These are phyloP conservation scores for Amphipyra tragopoginis DNA, from an alignment of 2,888 invertebrate species.

Conservation along the genomic window DNA sequence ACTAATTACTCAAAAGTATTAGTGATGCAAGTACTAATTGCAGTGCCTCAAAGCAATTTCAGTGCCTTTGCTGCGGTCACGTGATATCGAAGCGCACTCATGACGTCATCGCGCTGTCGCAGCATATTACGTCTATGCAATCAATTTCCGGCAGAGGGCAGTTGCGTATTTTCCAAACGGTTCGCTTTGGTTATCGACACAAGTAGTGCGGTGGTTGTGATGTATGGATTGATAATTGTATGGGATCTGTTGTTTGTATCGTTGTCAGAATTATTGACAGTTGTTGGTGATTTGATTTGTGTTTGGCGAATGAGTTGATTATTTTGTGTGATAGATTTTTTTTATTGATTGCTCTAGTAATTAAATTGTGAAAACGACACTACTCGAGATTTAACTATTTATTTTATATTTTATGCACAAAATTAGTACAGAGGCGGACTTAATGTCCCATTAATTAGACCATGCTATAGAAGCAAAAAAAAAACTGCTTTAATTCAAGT, in stretches of 20 bases:
- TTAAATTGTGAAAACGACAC: too few relatives aligned
- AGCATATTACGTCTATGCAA: slow-evolving; percentile 55
- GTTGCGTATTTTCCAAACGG: slow-evolving; percentile 51
- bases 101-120: slow-evolving; percentile 42
- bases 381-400: too few relatives aligned
- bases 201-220: neutral
- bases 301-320: neutral
- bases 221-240: slow-evolving; percentile 31
- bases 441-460: too few relatives aligned
- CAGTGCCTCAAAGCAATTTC: slow-evolving; percentile 45
- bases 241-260: slow-evolving; percentile 9
- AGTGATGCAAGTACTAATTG: slow-evolving; percentile 64
- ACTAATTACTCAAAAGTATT: slow-evolving; percentile 40
- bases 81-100: slow-evolving; percentile 47
- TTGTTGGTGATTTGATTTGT: slow-evolving; percentile 11
- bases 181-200: slow-evolving; percentile 50
- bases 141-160: slow-evolving; percentile 56
- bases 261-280: slow-evolving; percentile 28
- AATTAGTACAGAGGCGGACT: too few relatives aligned
- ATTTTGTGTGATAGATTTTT: too few relatives aligned
- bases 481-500: too few relatives aligned
- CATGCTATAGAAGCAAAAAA: too few relatives aligned
- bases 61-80: slow-evolving; percentile 64
- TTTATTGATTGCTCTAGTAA: too few relatives aligned
- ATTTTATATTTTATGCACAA: too few relatives aligned